Conservation (phyloP, 2,888 invertebrate species). For the Meta bourneti region DNA sequence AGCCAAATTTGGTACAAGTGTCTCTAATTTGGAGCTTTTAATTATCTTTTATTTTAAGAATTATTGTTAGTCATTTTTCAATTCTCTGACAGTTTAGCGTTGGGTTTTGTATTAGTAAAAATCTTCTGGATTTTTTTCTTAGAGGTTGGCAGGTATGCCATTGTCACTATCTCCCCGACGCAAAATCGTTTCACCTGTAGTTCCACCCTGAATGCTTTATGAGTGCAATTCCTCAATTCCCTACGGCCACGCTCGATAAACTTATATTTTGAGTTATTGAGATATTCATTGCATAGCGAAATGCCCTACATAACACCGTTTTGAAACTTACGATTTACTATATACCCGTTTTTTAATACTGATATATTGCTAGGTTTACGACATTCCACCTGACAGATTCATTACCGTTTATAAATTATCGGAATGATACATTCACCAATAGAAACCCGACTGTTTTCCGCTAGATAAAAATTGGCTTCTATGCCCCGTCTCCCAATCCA, state of each 20-base stretch:
- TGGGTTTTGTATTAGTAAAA: background rate
- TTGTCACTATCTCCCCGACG: background rate
- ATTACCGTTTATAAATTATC: constrained; percentile 56
- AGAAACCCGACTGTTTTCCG: constrained; percentile 37
- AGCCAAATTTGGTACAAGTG: background rate
- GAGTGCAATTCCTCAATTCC: background rate
- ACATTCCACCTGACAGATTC: constrained; percentile 47
- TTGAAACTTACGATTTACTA: too few species aligned
- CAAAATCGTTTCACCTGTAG: background rate
- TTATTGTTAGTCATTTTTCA: background rate
- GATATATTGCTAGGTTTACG: constrained; percentile 32
- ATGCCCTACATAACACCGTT: background rate
- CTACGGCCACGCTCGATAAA: too few species aligned
- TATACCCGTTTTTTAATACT: constrained; percentile 24
- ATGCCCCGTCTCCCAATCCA: constrained; percentile 13
- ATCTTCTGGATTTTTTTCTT: too few species aligned
- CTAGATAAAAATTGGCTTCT: constrained; percentile 48
- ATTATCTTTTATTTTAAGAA: too few species aligned
- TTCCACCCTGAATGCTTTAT: background rate
- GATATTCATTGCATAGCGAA: background rate
- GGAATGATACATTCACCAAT: constrained; percentile 9
- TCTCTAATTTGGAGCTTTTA: background rate
- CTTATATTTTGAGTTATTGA: background rate
- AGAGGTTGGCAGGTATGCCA: too few species aligned
- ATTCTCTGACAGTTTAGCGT: too few species aligned